Conservation (phyloP, 2,888 invertebrate species). For the Nematopogon swammerdamellus region DNA sequence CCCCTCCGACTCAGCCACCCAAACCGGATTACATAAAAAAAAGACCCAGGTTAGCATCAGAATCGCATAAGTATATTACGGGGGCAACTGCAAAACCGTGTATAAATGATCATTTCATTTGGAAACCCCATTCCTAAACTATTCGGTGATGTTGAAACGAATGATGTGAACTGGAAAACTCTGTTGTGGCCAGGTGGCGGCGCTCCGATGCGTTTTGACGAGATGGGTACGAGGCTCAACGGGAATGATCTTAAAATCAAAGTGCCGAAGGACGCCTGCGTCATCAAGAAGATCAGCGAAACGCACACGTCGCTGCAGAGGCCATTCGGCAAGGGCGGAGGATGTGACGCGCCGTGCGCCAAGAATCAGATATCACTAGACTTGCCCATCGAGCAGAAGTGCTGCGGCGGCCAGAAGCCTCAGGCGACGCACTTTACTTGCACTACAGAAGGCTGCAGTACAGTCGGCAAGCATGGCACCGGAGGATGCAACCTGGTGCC, state of each 20-base stretch:
- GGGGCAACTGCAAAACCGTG: too few relatives aligned
- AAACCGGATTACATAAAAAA: too few relatives aligned
- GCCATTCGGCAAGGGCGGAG: slow-evolving; percentile 26
- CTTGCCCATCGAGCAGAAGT: slow-evolving; percentile 31
- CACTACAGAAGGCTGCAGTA: slow-evolving; percentile 40
- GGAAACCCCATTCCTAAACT: too few relatives aligned
- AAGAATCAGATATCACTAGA: slow-evolving; percentile 42
- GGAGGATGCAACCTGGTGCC: slow-evolving; percentile 23
- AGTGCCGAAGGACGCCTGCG: slow-evolving; percentile 35
- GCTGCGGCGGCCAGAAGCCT: slow-evolving; percentile 30
- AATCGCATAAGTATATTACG: too few relatives aligned
- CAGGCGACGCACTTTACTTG: slow-evolving; percentile 42
- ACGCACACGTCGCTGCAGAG: slow-evolving; percentile 39
- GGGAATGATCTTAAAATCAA: slow-evolving; percentile 48
- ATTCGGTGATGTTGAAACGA: too few relatives aligned
- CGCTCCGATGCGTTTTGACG: slow-evolving; percentile 34
- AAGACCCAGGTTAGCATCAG: too few relatives aligned
- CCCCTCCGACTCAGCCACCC: too few relatives aligned
- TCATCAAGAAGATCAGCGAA: slow-evolving; percentile 47
- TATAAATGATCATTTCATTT: too few relatives aligned
- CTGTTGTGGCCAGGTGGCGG: slow-evolving; percentile 47
- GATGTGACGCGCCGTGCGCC: slow-evolving; percentile 36
- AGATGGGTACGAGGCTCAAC: slow-evolving; percentile 39
- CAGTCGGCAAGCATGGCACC: slow-evolving; percentile 31
- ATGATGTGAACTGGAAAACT: too few relatives aligned